Evolutionary conservation across 2,888 invertebrate genomes (phyloP).

Genomic region (Eudemis profundana): DNA sequence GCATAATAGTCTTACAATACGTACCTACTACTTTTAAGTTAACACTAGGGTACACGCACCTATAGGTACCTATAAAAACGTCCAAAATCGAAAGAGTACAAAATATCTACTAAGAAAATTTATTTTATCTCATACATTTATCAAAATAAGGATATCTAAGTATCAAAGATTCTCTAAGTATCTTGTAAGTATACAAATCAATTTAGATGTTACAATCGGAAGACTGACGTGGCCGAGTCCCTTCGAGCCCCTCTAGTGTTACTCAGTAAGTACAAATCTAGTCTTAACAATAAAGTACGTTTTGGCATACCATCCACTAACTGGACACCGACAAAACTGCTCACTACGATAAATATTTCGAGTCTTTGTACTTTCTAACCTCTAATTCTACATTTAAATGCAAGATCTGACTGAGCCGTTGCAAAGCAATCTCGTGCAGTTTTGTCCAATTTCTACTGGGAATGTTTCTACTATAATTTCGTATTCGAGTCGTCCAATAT

Average conservation of each 20-base stretch:
- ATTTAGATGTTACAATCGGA: slow-evolving; percentile 1
- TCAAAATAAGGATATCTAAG: too few relatives aligned
- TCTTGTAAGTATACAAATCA: too few relatives aligned
- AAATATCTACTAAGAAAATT: not conserved
- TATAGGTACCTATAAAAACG: not conserved
- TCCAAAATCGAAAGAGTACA: not conserved
- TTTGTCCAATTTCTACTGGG: slow-evolving; percentile 66
- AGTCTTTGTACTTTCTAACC: slow-evolving; percentile 78
- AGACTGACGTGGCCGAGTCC: not conserved
- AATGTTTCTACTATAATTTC: slow-evolving; percentile 68
- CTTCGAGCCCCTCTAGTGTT: slow-evolving; percentile 24
- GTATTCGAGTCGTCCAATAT: slow-evolving; percentile 52
- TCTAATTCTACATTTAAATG: slow-evolving; percentile 80
- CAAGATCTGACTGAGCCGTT: slow-evolving; percentile 70
- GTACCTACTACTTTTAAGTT: slow-evolving; percentile 59
- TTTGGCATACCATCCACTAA: slow-evolving; percentile 64
- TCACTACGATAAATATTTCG: slow-evolving; percentile 58
- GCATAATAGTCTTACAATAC: slow-evolving; percentile 64
- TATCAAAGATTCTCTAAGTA: too few relatives aligned
- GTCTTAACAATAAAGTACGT: slow-evolving; percentile 61
- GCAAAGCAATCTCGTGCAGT: slow-evolving; percentile 60
- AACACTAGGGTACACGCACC: slow-evolving; percentile 29
- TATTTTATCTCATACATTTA: too few relatives aligned
- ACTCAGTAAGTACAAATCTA: slow-evolving; percentile 39
- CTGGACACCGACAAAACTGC: slow-evolving; percentile 63